Percentiles rank a stretch among this genome's conserved stretches.
Evolutionary conservation across 2,797 vertebrate species (phyloP).

Genomic region (Hapalemur alaotrensis): DNA sequence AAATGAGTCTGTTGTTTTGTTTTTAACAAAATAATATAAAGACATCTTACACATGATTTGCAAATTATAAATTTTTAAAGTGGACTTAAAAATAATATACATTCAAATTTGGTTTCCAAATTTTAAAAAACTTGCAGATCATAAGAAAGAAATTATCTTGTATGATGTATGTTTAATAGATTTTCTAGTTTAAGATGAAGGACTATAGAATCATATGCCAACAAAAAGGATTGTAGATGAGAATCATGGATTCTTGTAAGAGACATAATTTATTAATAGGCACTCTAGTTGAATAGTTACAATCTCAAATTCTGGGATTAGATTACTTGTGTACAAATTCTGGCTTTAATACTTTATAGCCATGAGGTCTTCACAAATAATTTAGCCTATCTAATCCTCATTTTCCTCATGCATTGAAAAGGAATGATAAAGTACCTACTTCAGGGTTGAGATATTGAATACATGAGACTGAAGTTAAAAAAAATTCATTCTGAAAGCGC

Average conservation of each 20-base stretch:
- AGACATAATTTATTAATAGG: neutral
- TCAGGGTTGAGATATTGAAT: neutral
- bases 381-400: neutral
- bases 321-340: neutral
- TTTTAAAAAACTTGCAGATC: neutral
- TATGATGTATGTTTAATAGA: neutral
- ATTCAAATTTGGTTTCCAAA: neutral
- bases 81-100: conserved; percentile 13
- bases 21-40: neutral
- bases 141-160: conserved; percentile 12
- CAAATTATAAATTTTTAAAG: conserved; percentile 12
- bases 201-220: neutral
- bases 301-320: neutral
- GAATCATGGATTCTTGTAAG: neutral
- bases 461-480: neutral
- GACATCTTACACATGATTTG: neutral
- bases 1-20: neutral
- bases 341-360: neutral
- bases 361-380: neutral
- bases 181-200: neutral
- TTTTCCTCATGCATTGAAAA: neutral
- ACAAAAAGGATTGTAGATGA: neutral
- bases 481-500: neutral
- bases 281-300: neutral
- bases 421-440: neutral